phyloP scores from a whole-genome alignment of 2,113 vertebrate genomes.

The Malurus alboscapulatus region DNA sequence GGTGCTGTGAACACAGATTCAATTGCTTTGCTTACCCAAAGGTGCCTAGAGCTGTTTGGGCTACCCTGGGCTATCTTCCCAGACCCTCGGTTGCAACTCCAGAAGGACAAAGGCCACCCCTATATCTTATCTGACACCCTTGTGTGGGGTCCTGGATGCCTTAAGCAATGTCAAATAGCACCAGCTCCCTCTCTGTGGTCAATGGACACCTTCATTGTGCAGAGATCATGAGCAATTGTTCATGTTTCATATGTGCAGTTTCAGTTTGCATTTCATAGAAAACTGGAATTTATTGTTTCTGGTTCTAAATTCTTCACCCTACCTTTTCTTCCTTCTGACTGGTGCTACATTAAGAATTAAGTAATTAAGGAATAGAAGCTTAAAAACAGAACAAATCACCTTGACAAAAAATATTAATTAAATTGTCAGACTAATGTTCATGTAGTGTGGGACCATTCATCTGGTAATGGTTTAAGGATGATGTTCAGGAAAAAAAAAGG shows the following conservation, averaged over 20 bases:
- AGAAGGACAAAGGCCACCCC: neutral
- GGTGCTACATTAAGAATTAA: neutral
- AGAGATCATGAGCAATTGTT: no score
- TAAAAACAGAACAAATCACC: neutral
- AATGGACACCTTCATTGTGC: neutral
- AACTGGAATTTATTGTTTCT: neutral
- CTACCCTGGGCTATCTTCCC: neutral
- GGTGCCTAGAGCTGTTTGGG: neutral
- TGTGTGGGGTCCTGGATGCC: neutral
- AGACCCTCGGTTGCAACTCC: neutral
- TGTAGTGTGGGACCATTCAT: neutral
- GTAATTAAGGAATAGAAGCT: neutral
- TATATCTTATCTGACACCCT: neutral
- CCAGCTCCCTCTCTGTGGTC: neutral
- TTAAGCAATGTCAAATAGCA: neutral
- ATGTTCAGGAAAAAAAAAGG: neutral
- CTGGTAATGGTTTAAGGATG: neutral
- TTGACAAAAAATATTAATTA: neutral
- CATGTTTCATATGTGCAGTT: neutral
- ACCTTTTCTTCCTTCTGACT: rapidly evolving
- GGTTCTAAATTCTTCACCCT: neutral
- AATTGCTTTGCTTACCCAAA: neutral
- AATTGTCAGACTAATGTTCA: neutral
- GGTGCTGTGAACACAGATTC: neutral
- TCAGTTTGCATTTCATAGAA: neutral